Evolutionary conservation across 2,888 invertebrate genomes (phyloP).

Genomic region (Clepsis dumicolana): DNA sequence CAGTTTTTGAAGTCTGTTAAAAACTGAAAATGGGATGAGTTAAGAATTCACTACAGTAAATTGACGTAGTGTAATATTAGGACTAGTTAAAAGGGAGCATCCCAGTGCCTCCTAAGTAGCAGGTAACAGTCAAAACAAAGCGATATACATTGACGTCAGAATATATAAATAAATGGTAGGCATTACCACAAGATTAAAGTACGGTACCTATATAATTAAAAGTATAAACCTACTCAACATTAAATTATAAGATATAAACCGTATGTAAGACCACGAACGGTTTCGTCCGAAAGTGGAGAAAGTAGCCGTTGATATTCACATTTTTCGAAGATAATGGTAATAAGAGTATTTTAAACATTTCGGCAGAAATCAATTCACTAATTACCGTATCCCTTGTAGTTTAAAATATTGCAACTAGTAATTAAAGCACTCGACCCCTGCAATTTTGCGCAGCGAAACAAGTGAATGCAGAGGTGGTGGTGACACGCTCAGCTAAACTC

Average conservation of each 20-base stretch:
- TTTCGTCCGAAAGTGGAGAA: background rate
- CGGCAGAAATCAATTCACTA: background rate
- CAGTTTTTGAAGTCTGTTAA: no score
- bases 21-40: no score
- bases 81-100: no score
- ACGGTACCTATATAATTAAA: background rate
- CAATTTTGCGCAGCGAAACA: constrained; percentile 43
- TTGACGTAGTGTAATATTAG: no score
- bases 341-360: background rate
- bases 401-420: background rate
- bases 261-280: background rate
- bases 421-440: constrained; percentile 33
- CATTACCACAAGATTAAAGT: no score
- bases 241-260: background rate
- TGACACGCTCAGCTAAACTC: constrained; percentile 46
- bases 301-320: background rate
- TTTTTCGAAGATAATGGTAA: background rate
- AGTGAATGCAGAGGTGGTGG: constrained; percentile 19
- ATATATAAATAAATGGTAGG: no score
- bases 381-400: background rate
- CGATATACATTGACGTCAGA: no score
- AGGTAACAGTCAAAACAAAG: no score
- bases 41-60: no score
- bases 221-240: no score
- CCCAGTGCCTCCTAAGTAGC: no score